Evolutionary conservation across 2,888 invertebrate genomes (phyloP), one percentile per base, ranked within the genome.

Genomic region (Odontothrips loti): DNA sequence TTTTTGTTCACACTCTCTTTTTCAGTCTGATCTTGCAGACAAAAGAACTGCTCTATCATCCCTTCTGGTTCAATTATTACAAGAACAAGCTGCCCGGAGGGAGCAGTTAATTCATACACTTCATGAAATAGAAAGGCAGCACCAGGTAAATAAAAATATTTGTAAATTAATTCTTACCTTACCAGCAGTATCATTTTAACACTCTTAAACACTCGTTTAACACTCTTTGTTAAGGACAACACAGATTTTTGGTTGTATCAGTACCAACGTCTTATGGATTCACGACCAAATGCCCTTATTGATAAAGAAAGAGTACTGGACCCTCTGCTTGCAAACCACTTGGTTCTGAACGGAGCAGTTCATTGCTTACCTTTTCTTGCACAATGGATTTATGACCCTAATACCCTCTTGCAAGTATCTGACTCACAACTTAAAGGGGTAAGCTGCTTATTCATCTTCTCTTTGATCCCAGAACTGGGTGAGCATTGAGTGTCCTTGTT

Each of bases 211-310:
- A n/a, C n/a, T 80, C 20, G 47, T 47, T 29, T n/a, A n/a, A n/a
- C n/a, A n/a, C n/a, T 80, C 84, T 85, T 82, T 86, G 86, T 6
- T 43, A 11, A 75, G 68, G 68, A 75, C 27, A 75, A 85, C 85
- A 86, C 83, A 27, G 85, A 85, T 85, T 94, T 93, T 86, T 94
- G 94, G 94, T 87, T 94, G 83, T 89, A 91, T 85, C 96, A 96
- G 87, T 96, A 95, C 87, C 96, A 96, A 87, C 91, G 92, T 84
- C 87, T 96, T 79, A 89, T 96, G 86, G 94, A 96, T 86, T 91
- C 91, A 47, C 91, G 93, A 84, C 95, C 96, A 43, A 90, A 90
- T 85, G 90, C 91, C 80, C 88, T 93, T 83, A 87, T 92, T 48
- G 90, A 91, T 85, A 89, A 91, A 81, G 90, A 91, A 82, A 90